Evolutionary conservation across 2,888 invertebrate species (phyloP), one percentile per base, ranked within the genome.

Genomic region (Drosophila sordidula): DNA sequence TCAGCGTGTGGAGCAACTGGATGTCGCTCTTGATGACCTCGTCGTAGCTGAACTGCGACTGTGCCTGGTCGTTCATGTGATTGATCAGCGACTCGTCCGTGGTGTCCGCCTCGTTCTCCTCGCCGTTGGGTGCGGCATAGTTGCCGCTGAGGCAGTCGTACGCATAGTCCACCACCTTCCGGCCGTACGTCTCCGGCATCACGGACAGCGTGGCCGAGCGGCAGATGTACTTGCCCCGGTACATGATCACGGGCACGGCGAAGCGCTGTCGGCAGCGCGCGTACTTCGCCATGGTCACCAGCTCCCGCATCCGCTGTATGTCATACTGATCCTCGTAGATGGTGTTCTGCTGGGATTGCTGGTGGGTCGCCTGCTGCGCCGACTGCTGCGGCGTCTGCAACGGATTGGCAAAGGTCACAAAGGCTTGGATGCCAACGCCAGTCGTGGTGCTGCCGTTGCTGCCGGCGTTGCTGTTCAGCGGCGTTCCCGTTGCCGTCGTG

Each of bases 201-300:
- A 95, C 94, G 0, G 96, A 95, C 50, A 96, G 90, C 0, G 96
- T 96, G 1, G 96, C 95, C 14, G 96, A 96, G 50, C 96, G 94
- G 90, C 95, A 95, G 49, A 95, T 93, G 78, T 94, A 94, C 89
- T 96, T 96, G 70, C 95, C 95, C 72, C 95, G 94, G 90, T 94
- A 96, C 67, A 96, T 92, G 80, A 97, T 96, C 12, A 96, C 96
- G 47, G 96, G 96, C 50, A 96, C 93, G 22, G 95, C 95, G 92
- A 96, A 96, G 86, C 96, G 93, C 56, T 95, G 95, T 52, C 96
- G 93, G 91, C 96, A 96, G 80, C 96, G 92, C 2, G 96, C 96
- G 89, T 95, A 94, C 85, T 95, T 93, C 25, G 96, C 95, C 90
- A 94, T 94, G 36, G 93, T 93, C 58, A 96, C 94, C 64, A 95